Percentiles rank a stretch among this genome's conserved stretches.
These are phyloP conservation scores for Brachionus koreanus DNA, from an alignment of 1,140 invertebrate species.

Conservation along the genomic window DNA sequence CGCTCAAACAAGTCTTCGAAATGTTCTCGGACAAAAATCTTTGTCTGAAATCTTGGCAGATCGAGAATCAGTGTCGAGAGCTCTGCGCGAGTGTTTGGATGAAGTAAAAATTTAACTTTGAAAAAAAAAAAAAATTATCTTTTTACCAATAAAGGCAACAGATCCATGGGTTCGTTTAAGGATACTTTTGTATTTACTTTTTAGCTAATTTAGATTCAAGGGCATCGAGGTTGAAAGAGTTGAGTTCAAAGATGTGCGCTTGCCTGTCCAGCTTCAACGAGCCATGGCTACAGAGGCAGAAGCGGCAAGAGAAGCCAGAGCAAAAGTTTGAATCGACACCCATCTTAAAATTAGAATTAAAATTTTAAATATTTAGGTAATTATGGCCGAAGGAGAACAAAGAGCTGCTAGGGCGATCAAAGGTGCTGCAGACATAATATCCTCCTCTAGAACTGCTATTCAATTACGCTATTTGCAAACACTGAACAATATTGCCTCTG, in stretches of 20 bases:
- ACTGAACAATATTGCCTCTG: constrained; percentile 86
- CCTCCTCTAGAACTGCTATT: constrained; percentile 69
- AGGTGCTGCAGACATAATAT: constrained; percentile 44
- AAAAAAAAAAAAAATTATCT: background rate
- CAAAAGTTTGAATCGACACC: constrained; percentile 47
- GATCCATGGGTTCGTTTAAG: background rate
- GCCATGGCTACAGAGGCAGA: constrained; percentile 56
- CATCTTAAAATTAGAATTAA: background rate
- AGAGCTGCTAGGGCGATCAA: constrained; percentile 41
- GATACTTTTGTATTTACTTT: background rate
- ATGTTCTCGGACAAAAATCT: constrained; percentile 45
- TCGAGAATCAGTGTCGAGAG: constrained; percentile 41
- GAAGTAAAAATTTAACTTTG: background rate
- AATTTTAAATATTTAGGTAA: constrained; percentile 40
- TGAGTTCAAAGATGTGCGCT: constrained; percentile 48
- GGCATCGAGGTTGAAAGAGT: constrained; percentile 45
- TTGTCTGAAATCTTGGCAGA: constrained; percentile 45
- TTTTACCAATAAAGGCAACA: background rate
- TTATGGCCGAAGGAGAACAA: constrained; percentile 46
- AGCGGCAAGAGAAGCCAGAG: constrained; percentile 52
- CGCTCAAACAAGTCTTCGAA: constrained; percentile 46
- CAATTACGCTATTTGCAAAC: constrained; percentile 76
- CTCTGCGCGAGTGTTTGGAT: constrained; percentile 34
- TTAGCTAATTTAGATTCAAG: background rate
- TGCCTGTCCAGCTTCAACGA: constrained; percentile 51